These are phyloP conservation scores for Alligator sinensis DNA, from an alignment of 2,113 vertebrate genomes.

Conservation along the genomic window DNA sequence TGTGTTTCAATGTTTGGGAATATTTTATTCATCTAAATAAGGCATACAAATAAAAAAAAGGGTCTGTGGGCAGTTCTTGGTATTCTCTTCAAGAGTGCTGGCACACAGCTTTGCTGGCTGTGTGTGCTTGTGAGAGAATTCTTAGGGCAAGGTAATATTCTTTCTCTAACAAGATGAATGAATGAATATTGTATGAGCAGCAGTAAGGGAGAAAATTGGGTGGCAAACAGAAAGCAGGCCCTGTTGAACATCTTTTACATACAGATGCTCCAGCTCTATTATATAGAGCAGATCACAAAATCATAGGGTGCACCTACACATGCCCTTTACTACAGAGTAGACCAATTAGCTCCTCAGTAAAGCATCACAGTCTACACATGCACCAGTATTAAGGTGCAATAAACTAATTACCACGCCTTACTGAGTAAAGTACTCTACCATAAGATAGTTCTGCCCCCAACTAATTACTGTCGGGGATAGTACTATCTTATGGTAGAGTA, in stretches of 20 bases:
- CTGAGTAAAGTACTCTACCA: no score
- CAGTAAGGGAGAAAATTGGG: background rate
- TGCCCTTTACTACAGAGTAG: no score
- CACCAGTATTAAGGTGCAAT: no score
- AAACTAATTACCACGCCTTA: no score
- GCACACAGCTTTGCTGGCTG: background rate
- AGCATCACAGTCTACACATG: no score
- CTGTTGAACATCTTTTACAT: background rate
- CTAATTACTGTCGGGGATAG: no score
- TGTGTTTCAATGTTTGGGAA: background rate
- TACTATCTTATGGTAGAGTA: no score
- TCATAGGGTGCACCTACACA: no score
- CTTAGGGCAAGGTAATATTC: background rate
- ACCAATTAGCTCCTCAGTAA: no score
- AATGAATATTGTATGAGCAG: background rate
- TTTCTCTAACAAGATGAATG: background rate
- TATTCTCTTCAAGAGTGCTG: background rate
- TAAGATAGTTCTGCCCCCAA: no score
- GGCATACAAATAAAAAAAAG: background rate
- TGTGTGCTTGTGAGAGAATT: background rate
- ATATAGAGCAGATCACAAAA: background rate
- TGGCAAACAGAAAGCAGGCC: background rate
- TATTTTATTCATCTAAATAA: background rate
- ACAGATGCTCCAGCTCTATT: background rate
- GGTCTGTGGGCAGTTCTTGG: background rate